phyloP scores from a whole-genome alignment of 2,113 vertebrate species.

The Pedetes capensis region DNA sequence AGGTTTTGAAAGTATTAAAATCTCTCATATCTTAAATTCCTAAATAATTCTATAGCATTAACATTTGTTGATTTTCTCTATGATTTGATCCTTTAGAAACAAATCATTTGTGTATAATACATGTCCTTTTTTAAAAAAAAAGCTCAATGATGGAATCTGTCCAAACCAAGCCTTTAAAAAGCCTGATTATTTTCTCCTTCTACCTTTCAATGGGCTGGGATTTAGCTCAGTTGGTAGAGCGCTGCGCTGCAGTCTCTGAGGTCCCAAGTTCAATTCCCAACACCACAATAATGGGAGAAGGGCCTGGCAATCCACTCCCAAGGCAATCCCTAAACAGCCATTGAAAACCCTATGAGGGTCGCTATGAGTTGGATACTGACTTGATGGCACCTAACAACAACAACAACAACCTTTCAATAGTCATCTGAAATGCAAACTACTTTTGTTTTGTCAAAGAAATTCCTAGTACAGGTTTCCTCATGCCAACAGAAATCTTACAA shows the following conservation, averaged over 20 bases:
- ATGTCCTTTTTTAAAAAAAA: not conserved
- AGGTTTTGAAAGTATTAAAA: not conserved
- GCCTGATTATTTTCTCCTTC: not conserved
- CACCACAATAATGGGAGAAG: too few species aligned
- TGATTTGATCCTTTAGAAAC: not conserved
- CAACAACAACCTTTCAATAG: conserved; percentile 1
- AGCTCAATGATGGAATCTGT: not conserved
- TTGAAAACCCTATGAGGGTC: too few species aligned
- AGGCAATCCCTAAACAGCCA: too few species aligned
- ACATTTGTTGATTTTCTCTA: not conserved
- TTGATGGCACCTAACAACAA: too few species aligned
- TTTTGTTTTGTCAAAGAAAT: not conserved
- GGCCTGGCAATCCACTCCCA: too few species aligned
- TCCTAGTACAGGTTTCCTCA: not conserved
- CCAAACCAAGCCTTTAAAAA: conserved; percentile 5
- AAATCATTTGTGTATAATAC: not conserved
- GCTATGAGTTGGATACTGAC: too few species aligned
- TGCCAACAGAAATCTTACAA: not conserved
- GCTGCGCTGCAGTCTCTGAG: too few species aligned
- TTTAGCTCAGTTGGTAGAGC: too few species aligned
- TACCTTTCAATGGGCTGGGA: not conserved
- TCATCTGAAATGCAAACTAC: not conserved
- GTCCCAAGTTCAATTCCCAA: too few species aligned
- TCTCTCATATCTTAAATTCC: not conserved
- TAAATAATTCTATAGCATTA: not conserved